These are phyloP conservation scores for Conomelus anceps DNA, from an alignment of 2,888 invertebrate species.

Conservation along the genomic window DNA sequence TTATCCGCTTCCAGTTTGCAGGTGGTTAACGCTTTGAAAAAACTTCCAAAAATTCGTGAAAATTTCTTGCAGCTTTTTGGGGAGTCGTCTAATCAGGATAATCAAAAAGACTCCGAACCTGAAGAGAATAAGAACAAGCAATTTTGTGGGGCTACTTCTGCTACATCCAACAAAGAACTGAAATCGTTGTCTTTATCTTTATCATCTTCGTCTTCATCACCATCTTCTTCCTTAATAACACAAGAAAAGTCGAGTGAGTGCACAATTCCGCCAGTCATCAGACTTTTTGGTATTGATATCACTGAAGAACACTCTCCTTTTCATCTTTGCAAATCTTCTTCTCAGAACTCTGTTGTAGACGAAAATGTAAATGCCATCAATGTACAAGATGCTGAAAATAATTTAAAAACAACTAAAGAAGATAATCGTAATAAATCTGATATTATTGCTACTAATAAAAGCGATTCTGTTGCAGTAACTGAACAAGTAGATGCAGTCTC, in stretches of 20 bases:
- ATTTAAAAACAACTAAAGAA: not conserved
- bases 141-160: too few species aligned
- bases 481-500: not conserved
- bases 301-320: not conserved
- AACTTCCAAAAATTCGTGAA: not conserved
- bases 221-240: not conserved
- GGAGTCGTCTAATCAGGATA: not conserved
- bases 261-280: not conserved
- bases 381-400: too few species aligned
- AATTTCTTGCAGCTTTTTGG: not conserved
- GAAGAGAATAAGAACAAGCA: not conserved
- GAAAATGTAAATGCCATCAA: not conserved
- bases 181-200: not conserved
- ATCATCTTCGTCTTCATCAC: not conserved
- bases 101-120: not conserved
- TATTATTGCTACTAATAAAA: not conserved
- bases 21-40: not conserved
- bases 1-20: not conserved
- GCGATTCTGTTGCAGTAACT: not conserved
- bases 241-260: not conserved
- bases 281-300: not conserved
- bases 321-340: not conserved
- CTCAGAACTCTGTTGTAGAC: not conserved
- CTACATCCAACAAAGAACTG: not conserved
- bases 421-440: not conserved